These are phyloP conservation scores for Frankliniella fusca DNA, from an alignment of 2,888 invertebrate genomes.

Conservation along the genomic window DNA sequence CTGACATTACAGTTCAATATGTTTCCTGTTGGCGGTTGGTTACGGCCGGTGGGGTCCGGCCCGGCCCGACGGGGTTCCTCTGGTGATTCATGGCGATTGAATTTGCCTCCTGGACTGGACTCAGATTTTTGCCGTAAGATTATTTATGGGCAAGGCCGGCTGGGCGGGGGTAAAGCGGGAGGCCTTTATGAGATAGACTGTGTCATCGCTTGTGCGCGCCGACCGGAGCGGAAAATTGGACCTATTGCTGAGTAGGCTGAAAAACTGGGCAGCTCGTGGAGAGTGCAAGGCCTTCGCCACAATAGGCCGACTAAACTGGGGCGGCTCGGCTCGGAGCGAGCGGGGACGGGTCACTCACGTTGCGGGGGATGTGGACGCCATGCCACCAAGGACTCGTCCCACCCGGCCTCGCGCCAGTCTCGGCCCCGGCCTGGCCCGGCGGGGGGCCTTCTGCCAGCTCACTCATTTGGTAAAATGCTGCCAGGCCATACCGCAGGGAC, in stretches of 20 bases:
- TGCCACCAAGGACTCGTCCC: not conserved
- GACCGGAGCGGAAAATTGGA: constrained; percentile 19
- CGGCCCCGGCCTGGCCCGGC: too few relatives aligned
- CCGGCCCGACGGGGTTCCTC: not conserved
- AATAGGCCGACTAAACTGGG: constrained; percentile 18
- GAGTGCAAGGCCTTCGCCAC: not conserved
- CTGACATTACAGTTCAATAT: too few relatives aligned
- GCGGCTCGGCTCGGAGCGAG: not conserved
- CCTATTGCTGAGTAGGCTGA: constrained; percentile 16
- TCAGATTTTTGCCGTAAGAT: constrained; percentile 6
- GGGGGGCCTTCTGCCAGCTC: too few relatives aligned
- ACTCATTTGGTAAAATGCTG: too few relatives aligned
- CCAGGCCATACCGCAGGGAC: too few relatives aligned
- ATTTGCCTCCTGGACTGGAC: not conserved
- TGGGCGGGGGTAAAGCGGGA: not conserved
- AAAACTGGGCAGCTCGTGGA: not conserved
- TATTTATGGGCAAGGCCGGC: not conserved
- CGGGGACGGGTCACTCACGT: not conserved
- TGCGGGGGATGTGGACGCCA: not conserved
- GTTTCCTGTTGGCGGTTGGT: too few relatives aligned
- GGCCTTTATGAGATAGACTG: constrained; percentile 8
- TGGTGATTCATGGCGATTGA: not conserved
- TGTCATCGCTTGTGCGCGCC: constrained; percentile 7
- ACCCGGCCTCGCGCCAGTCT: too few relatives aligned
- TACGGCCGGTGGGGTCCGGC: not conserved